A percentile compares a stretch with the other conserved stretches of the same genome.
phyloP scores from a whole-genome alignment of 2,797 vertebrate genomes.

The Paratrypauchen microcephalus region DNA sequence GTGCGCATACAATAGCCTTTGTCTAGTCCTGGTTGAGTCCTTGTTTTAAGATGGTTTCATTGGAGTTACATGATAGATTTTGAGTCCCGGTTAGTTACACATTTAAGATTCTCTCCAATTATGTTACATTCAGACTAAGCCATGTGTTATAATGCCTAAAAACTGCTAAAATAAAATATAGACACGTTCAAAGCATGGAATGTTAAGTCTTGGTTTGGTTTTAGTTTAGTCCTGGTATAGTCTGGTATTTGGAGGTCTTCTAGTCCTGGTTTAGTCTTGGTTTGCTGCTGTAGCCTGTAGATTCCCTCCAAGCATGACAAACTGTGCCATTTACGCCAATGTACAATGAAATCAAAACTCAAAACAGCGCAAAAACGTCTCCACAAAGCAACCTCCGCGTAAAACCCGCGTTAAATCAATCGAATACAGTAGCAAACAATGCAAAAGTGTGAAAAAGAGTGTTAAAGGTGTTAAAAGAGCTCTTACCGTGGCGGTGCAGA shows the following conservation, averaged over 20 bases:
- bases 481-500: conserved; percentile 62
- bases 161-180: background rate
- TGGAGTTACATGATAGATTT: background rate
- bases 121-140: background rate
- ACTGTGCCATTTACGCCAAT: background rate
- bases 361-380: background rate
- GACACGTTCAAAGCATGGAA: background rate
- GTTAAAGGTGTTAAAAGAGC: fast-evolving
- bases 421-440: fast-evolving
- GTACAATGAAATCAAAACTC: background rate
- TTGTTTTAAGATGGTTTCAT: background rate
- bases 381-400: no score
- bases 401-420: fast-evolving
- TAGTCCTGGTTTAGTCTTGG: background rate
- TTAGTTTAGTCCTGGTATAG: background rate
- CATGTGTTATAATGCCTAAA: background rate
- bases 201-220: background rate
- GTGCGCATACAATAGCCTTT: background rate
- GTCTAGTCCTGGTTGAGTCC: no score
- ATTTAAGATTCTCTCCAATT: background rate
- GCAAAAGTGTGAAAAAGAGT: background rate
- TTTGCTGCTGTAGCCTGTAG: background rate
- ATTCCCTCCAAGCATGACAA: conserved; percentile 5
- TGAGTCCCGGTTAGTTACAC: background rate
- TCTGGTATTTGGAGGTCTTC: background rate